These are phyloP conservation scores for Hirundo rustica DNA, from an alignment of 2,797 vertebrate species.

Conservation along the genomic window DNA sequence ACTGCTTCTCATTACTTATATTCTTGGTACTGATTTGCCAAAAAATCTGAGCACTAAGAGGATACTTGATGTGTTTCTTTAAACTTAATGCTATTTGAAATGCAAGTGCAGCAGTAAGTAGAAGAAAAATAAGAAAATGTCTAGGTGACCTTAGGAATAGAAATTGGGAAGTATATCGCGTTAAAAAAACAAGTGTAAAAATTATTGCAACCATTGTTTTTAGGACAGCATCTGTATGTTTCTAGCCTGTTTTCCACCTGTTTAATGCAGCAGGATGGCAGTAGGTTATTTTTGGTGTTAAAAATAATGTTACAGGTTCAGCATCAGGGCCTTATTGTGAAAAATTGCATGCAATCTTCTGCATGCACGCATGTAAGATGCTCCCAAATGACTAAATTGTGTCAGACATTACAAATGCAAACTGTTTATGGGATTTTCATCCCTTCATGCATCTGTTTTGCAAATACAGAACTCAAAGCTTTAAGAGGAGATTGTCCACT, in stretches of 20 bases:
- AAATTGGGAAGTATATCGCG: fast-evolving
- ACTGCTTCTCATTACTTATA: not conserved
- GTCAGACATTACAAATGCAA: not conserved
- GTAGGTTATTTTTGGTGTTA: not conserved
- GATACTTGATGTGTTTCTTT: not conserved
- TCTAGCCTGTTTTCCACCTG: not conserved
- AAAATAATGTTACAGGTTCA: not conserved
- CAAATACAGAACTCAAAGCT: not conserved
- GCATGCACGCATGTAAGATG: not conserved
- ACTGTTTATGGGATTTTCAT: constrained; percentile 3
- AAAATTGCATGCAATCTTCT: not conserved
- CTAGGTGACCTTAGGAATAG: not conserved
- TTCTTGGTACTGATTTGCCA: not conserved
- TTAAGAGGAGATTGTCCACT: not conserved
- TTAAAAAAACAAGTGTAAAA: not conserved
- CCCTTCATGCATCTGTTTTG: not conserved
- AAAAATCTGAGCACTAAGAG: not conserved
- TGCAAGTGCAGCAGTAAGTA: not conserved
- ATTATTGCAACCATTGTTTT: not conserved
- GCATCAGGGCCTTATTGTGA: not conserved
- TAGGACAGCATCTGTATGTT: not conserved
- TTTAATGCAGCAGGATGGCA: not conserved
- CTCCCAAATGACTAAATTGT: not conserved
- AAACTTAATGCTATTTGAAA: not conserved
- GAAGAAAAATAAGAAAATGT: not conserved